A percentile compares a stretch with the other conserved stretches of the same genome.
Evolutionary conservation across 92 coral and sea anemone species (phyloP).

Genomic region (Epizoanthus ramosus): DNA sequence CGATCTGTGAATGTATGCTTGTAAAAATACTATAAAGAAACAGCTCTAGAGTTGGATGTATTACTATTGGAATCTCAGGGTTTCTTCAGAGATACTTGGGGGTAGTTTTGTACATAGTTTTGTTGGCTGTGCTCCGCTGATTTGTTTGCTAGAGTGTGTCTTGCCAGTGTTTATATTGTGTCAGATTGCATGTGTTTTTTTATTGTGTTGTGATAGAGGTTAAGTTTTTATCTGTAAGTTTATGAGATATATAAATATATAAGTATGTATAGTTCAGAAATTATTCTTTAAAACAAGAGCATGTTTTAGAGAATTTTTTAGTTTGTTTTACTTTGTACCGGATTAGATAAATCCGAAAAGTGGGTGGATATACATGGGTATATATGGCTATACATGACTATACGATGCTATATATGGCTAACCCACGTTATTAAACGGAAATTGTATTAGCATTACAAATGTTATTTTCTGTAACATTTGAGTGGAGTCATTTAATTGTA

Average conservation of each 20-base stretch:
- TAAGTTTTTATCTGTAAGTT: background rate
- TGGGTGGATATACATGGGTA: background rate
- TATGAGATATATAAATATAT: background rate
- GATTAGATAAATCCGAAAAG: background rate
- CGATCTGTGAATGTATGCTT: too few relatives aligned
- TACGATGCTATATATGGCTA: background rate
- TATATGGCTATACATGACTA: too few relatives aligned
- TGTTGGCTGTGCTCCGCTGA: too few relatives aligned
- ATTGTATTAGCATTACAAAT: background rate
- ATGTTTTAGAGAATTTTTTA: background rate
- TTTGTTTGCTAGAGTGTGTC: too few relatives aligned
- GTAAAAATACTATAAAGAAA: too few relatives aligned
- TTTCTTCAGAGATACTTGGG: too few relatives aligned
- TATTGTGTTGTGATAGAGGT: background rate
- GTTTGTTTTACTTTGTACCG: background rate
- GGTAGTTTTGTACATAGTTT: too few relatives aligned
- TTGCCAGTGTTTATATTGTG: too few relatives aligned
- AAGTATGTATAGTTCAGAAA: background rate
- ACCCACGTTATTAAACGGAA: background rate
- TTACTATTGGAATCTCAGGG: too few relatives aligned
- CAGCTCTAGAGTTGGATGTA: too few relatives aligned
- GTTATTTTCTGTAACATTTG: too few relatives aligned
- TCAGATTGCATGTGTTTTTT: background rate
- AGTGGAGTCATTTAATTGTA: background rate
- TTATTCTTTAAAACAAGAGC: background rate